These are phyloP conservation scores for Coregonus sp. DNA, from an alignment of 2,797 vertebrate species.

Conservation along the genomic window DNA sequence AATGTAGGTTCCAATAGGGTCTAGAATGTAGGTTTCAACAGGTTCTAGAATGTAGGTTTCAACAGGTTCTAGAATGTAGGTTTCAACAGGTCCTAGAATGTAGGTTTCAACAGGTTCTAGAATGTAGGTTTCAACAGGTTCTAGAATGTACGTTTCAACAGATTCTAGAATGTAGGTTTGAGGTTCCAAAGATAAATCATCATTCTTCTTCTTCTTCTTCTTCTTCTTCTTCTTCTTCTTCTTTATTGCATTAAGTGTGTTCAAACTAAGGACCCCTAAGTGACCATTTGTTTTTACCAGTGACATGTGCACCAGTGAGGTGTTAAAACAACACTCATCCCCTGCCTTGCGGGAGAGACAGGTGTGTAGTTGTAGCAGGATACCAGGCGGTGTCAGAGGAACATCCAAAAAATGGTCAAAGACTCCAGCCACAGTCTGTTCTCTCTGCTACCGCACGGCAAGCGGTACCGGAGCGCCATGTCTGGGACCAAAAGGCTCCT, in stretches of 20 bases:
- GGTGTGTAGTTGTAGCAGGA: too few relatives aligned
- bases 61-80: constrained; percentile 39
- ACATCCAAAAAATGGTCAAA: too few relatives aligned
- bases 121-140: background rate
- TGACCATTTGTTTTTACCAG: background rate
- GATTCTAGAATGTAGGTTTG: constrained; percentile 23
- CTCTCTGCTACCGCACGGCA: too few relatives aligned
- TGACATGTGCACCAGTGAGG: too few relatives aligned
- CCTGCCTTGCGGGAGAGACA: too few relatives aligned
- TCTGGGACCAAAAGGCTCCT: too few relatives aligned
- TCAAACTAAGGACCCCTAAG: background rate
- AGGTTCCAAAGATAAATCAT: too few relatives aligned
- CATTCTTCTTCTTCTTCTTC: too few relatives aligned
- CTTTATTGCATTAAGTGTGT: background rate
- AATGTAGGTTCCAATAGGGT: constrained; percentile 27
- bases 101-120: constrained; percentile 19
- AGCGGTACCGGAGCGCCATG: too few relatives aligned
- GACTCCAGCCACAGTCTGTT: too few relatives aligned
- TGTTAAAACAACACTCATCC: too few relatives aligned
- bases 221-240: background rate
- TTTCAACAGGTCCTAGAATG: background rate
- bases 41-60: constrained; percentile 43
- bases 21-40: background rate
- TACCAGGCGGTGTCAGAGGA: too few relatives aligned
- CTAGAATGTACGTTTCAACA: background rate